Conservation (phyloP, 2,888 invertebrate species). For the Synergus japonicus region DNA sequence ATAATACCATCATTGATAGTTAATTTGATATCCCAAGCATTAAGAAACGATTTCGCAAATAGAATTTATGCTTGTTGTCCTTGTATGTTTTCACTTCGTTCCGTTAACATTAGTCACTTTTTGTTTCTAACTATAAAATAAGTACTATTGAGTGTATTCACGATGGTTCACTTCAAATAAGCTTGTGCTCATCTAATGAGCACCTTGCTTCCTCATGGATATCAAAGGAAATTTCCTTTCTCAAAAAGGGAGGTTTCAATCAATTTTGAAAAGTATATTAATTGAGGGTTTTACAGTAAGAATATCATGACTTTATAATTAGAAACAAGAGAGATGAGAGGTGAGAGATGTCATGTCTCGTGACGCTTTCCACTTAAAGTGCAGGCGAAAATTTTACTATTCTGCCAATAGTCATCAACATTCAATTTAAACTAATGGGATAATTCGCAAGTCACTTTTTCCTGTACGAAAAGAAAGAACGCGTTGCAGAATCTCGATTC, state of each 20-base stretch:
- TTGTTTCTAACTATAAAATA: not conserved
- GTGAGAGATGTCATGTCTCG: no score
- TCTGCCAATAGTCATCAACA: not conserved
- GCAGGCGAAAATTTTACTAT: not conserved
- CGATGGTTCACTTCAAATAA: no score
- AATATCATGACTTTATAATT: no score
- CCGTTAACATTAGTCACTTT: slow-evolving; percentile 24
- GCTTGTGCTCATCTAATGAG: no score
- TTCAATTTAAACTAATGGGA: not conserved
- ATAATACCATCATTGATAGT: slow-evolving; percentile 18
- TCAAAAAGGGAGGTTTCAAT: no score
- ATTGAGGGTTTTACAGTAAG: no score
- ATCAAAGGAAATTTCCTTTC: no score
- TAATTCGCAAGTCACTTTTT: not conserved
- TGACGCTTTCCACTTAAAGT: no score
- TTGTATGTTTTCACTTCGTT: slow-evolving; percentile 16
- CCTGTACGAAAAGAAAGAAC: not conserved
- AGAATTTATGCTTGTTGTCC: slow-evolving; percentile 17
- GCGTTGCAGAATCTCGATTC: not conserved
- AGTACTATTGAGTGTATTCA: no score
- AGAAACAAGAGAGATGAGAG: no score
- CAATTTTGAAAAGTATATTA: no score
- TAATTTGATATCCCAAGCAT: slow-evolving; percentile 12
- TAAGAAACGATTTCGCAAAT: slow-evolving; percentile 22
- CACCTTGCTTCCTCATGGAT: no score